Evolutionary conservation across 2,797 vertebrate genomes (phyloP).

Genomic region (Coregonus ussuriensis): DNA sequence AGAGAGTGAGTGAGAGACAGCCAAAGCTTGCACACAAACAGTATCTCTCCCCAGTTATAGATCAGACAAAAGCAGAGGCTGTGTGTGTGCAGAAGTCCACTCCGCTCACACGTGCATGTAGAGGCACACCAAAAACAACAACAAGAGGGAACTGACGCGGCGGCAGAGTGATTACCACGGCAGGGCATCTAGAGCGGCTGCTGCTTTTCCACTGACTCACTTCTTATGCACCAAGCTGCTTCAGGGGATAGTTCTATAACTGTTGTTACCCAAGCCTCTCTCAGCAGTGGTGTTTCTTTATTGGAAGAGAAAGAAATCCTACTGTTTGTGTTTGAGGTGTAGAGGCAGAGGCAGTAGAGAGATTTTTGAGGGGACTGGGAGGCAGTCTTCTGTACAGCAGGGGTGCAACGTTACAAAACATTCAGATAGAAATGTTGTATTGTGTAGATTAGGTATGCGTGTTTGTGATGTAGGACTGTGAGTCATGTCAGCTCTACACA

Average conservation of each 20-base stretch:
- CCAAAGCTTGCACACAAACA: slow-evolving; percentile 23
- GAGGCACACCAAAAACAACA: slow-evolving; percentile 44
- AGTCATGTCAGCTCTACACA: too few species aligned
- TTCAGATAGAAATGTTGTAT: neutral
- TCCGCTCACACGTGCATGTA: slow-evolving; percentile 33
- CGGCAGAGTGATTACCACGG: slow-evolving; percentile 21
- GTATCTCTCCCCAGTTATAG: slow-evolving; percentile 32
- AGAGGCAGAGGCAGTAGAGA: slow-evolving; percentile 4
- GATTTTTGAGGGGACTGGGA: neutral
- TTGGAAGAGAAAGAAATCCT: slow-evolving; percentile 7
- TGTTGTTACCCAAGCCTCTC: neutral
- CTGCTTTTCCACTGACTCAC: neutral
- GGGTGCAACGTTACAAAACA: neutral
- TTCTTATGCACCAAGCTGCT: slow-evolving; percentile 4
- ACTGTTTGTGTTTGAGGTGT: slow-evolving; percentile 20
- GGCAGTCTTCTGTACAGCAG: neutral
- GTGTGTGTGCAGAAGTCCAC: slow-evolving; percentile 38
- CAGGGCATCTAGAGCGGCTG: slow-evolving; percentile 19
- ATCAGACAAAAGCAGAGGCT: slow-evolving; percentile 32
- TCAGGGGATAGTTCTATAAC: neutral
- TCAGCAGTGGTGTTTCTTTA: neutral
- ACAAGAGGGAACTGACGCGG: slow-evolving; percentile 11
- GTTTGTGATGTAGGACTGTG: too few species aligned
- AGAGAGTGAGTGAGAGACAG: slow-evolving; percentile 15
- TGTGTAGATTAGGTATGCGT: too few species aligned